Base-by-base conservation (phyloP, 2,888 invertebrate species). In the Epinotia brunnichana region DNA sequence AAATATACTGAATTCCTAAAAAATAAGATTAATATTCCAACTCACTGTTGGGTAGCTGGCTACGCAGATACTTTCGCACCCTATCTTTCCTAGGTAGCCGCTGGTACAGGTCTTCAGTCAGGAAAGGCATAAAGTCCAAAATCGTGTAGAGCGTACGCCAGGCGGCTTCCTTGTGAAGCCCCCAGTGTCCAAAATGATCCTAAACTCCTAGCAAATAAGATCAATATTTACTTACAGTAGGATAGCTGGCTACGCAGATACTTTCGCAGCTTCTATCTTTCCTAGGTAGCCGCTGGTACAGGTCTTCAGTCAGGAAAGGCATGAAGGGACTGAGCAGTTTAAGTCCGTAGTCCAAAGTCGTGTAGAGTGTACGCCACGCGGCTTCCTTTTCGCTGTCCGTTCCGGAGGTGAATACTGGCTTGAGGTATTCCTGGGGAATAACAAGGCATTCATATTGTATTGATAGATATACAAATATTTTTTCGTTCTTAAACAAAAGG, bases 241-340 rank as follows among this genome's bases (percentile, higher is more conserved):
- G 99, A 91, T 98, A 99, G 0, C 95, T 89, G 15, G 98, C 96
- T 0, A 99, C 95, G 82, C 97, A 97, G 81, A 99, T 97, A 81
- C 99, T 99, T 0, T 97, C 96, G 74, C 94, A 91, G n/a, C 87
- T 90, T 35, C 82, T 77, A 54, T 95, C 93, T 39, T 90, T 90
- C 76, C 94, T 90, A 0, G 98, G 98, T 78, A 99, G 94, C 53
- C 98, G 94, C 89, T 98, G 98, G 94, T 95, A 99, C 78, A 99
- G 91, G 90, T 99, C 99, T 89, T 99, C 99, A 0, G 97, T 96
- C 76, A 99, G 95, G 88, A 97, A 98, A 0, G 99, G 99, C 99
- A 99, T 99, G 88, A 99, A 97, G 0, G 99, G 99, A 76, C 97
- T 96, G 17, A 99, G 94, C 71, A 98, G 93, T 75, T 97, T 95